Evolutionary conservation across 2,797 vertebrate genomes (phyloP).

Genomic region (Myotis planiceps): DNA sequence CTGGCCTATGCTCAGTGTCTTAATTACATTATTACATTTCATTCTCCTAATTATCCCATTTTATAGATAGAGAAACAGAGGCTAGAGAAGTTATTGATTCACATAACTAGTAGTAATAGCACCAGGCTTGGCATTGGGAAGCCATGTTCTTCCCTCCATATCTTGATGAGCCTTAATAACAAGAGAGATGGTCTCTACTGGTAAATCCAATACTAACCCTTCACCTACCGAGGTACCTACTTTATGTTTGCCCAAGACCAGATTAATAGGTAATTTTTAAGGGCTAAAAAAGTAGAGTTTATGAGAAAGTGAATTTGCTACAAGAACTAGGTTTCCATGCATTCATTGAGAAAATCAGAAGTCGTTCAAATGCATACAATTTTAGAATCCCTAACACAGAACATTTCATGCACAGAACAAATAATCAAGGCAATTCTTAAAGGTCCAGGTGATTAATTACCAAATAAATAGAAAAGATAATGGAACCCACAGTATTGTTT

Average conservation of each 20-base stretch:
- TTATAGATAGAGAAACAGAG: background rate
- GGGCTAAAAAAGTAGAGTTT: background rate
- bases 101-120: background rate
- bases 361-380: constrained; percentile 10
- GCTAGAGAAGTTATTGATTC: background rate
- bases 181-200: background rate
- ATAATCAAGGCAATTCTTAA: background rate
- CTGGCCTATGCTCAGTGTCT: background rate
- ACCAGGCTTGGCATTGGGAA: background rate
- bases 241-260: background rate
- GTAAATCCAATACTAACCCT: background rate
- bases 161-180: background rate
- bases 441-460: background rate
- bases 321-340: background rate
- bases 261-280: background rate
- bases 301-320: constrained; percentile 1
- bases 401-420: background rate
- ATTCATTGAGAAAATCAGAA: background rate
- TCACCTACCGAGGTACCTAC: background rate
- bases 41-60: background rate
- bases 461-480: constrained; percentile 29
- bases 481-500: background rate
- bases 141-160: background rate
- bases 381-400: background rate
- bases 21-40: background rate